Evolutionary conservation across 1,140 invertebrate genomes (phyloP), one percentile per base, ranked within the genome.

Genomic region (Drosophila parabipectinata): DNA sequence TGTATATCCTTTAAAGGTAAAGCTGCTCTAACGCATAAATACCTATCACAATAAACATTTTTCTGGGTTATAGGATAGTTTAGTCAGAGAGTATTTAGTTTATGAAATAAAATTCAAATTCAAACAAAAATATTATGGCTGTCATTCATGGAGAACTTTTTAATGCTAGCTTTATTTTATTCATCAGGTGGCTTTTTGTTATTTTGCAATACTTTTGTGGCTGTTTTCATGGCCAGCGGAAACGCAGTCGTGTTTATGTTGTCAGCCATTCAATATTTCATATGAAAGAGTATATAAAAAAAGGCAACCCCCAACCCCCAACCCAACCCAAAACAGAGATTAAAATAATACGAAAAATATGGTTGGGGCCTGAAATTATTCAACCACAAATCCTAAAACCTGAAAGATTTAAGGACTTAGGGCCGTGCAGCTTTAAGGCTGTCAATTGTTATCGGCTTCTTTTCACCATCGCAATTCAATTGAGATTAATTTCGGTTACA

Each of bases 401-500:
- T 12, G 1, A 15, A 44, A 9, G 24, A 14, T 8, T 9, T 26
- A 34, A 6, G n/a, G 0, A n/a, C 32, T 39, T 37, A 64, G 32
- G 18, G 28, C 1, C 10, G 18, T 8, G 8, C 15, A 5, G n/a
- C 53, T 10, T 10, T 32, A 63, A 64, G 30, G 63, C 63, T 15
- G 45, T 41, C 58, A 30, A 26, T n/a, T 21, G 34, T 34, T 45
- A 58, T 61, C 51, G 15, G 51, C 39, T 53, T 37, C 44, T 51
- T 34, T 48, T 48, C 52, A 55, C 47, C 34, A 52, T 39, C 72
- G 58, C 32, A 69, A 61, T 58, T 60, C 51, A 79, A 54, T 57
- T 59, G 56, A 67, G 68, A 73, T 77, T 77, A 81, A 81, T 73
- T 84, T 80, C 63, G 62, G 18, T n/a, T 18, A 14, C 32, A 72